phyloP scores from a whole-genome alignment of 1,140 invertebrate genomes.

The Rhizoglyphus robini region DNA sequence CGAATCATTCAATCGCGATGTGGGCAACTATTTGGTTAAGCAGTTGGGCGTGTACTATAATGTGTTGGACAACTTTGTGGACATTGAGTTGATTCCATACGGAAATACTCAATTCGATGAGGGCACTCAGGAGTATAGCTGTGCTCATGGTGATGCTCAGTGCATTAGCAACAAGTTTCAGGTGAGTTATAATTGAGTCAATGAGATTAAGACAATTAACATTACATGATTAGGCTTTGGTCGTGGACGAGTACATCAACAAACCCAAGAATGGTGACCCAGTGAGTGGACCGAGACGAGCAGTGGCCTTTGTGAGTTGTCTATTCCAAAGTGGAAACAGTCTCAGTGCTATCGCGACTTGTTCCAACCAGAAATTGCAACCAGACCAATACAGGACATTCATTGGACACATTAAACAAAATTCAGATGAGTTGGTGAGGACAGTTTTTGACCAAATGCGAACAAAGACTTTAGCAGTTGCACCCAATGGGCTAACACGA shows the following conservation, averaged over 20 bases:
- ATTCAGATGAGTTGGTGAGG: background rate
- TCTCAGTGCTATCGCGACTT: background rate
- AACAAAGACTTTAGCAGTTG: conserved; percentile 7
- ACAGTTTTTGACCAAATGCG: conserved; percentile 11
- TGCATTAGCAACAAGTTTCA: conserved; percentile 15
- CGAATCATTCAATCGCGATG: background rate
- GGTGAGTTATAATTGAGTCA: conserved; percentile 1
- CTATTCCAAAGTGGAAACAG: background rate
- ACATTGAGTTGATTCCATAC: conserved; percentile 21
- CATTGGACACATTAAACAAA: background rate
- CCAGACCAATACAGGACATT: conserved; percentile 10
- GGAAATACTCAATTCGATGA: conserved; percentile 10
- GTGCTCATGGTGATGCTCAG: background rate
- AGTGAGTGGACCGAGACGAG: conserved; percentile 14
- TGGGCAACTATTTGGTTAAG: background rate
- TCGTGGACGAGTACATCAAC: conserved; percentile 9
- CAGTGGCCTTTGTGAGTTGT: conserved; percentile 17
- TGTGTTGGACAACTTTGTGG: conserved; percentile 20
- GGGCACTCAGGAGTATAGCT: background rate
- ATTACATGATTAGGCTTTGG: conserved; percentile 10
- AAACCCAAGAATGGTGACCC: conserved; percentile 13
- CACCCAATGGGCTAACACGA: background rate
- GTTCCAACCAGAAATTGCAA: conserved; percentile 6
- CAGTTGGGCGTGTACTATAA: conserved; percentile 18
- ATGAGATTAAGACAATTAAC: background rate